Evolutionary conservation across 2,888 invertebrate genomes (phyloP).

Genomic region (Tinea trinotella): DNA sequence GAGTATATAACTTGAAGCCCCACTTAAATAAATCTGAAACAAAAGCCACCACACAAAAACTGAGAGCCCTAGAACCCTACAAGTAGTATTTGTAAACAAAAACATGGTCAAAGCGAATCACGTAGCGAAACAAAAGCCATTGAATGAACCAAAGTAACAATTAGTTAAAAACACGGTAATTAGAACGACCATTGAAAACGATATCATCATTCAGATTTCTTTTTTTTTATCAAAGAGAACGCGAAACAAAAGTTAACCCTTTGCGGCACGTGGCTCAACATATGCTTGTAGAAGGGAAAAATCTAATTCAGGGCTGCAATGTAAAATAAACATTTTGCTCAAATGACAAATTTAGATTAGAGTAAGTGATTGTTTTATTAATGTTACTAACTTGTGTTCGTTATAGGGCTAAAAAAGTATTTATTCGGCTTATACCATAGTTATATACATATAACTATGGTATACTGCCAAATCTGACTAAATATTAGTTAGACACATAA

Average conservation of each 20-base stretch:
- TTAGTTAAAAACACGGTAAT: conserved; percentile 64
- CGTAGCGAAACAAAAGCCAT: conserved; percentile 45
- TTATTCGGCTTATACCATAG: no score
- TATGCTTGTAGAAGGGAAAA: conserved; percentile 41
- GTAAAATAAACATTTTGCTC: background rate
- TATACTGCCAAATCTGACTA: no score
- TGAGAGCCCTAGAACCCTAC: conserved; percentile 23
- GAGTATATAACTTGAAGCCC: no score
- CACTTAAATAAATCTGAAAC: no score
- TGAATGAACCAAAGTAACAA: conserved; percentile 46
- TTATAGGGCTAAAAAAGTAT: no score
- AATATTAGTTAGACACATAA: no score
- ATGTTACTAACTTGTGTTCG: no score
- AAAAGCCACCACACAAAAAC: background rate
- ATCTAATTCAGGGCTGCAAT: background rate
- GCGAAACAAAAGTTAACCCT: conserved; percentile 52
- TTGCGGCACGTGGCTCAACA: conserved; percentile 54
- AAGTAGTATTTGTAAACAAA: conserved; percentile 25
- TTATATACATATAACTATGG: no score
- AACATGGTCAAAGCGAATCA: conserved; percentile 60
- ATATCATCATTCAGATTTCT: conserved; percentile 56
- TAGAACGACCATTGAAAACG: conserved; percentile 56
- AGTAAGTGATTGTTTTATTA: background rate
- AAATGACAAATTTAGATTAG: background rate
- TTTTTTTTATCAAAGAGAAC: conserved; percentile 37